phyloP scores from a whole-genome alignment of 2,113 vertebrate species.

The Lutjanus erythropterus region DNA sequence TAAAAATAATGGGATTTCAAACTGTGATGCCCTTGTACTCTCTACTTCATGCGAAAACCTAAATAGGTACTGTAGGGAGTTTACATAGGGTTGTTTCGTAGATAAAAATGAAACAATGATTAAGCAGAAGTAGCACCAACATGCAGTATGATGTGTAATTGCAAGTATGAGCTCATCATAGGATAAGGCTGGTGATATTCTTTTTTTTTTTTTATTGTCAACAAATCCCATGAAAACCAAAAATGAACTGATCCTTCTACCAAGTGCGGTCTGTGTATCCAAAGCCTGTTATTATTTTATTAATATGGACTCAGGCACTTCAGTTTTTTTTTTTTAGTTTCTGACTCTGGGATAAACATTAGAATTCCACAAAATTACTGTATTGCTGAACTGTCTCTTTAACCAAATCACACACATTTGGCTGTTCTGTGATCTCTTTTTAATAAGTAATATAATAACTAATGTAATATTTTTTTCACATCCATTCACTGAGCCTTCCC shows the following conservation, averaged over 20 bases:
- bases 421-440: no score
- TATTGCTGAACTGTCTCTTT: no score
- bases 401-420: no score
- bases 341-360: no score
- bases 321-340: no score
- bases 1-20: conserved; percentile 57
- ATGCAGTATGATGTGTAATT: not conserved
- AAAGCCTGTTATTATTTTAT: no score
- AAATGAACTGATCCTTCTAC: not conserved
- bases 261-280: not conserved
- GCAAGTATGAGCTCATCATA: not conserved
- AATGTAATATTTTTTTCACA: no score
- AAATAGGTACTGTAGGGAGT: conserved; percentile 4
- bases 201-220: not conserved
- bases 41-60: not conserved
- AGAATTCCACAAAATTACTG: no score
- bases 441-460: no score
- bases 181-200: not conserved
- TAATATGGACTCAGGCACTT: no score
- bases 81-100: conserved; percentile 3
- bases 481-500: no score
- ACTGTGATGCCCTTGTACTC: conserved; percentile 19
- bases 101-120: conserved; percentile 24
- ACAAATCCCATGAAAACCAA: not conserved
- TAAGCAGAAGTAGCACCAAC: not conserved